Evolutionary conservation across 2,113 vertebrate species (phyloP).

Genomic region (Oxyura jamaicensis): DNA sequence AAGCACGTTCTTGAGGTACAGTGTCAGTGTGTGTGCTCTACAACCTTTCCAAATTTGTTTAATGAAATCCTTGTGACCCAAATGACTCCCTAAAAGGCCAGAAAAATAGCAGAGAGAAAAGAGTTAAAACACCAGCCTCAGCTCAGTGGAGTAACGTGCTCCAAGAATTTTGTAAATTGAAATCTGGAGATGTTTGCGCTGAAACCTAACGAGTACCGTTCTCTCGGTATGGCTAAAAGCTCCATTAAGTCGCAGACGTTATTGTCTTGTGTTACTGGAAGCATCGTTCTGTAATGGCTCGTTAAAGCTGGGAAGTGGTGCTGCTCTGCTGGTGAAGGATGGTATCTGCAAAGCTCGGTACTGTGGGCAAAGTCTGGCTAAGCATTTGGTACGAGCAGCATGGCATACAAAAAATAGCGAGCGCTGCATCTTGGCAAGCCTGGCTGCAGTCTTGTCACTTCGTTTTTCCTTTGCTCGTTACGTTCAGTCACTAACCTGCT

Average conservation of each 20-base stretch:
- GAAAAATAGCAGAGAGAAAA: not conserved
- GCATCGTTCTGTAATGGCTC: not conserved
- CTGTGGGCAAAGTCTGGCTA: not conserved
- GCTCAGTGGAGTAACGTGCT: not conserved
- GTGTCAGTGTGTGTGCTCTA: not conserved
- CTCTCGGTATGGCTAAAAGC: not conserved
- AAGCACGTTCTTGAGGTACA: conserved; percentile 95
- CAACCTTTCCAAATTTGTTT: not conserved
- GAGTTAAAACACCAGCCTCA: not conserved
- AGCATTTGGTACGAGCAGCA: not conserved
- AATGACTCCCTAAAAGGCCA: not conserved
- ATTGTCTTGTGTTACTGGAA: not conserved
- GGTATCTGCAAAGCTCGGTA: not conserved
- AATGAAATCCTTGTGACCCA: too few species aligned
- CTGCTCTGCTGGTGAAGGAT: not conserved
- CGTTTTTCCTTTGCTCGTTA: rapidly evolving
- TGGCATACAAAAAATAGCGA: too few species aligned
- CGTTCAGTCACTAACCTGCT: not conserved
- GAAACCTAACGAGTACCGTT: too few species aligned
- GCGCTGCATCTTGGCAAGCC: not conserved
- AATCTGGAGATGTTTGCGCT: not conserved
- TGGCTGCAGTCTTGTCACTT: not conserved
- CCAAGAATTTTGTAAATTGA: not conserved
- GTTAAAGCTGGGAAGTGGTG: not conserved
- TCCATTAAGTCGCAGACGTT: not conserved